A percentile compares a stretch with the other conserved stretches of the same genome.
Evolutionary conservation across 2,113 vertebrate genomes (phyloP).

Genomic region (Drymodes brunneopygia): DNA sequence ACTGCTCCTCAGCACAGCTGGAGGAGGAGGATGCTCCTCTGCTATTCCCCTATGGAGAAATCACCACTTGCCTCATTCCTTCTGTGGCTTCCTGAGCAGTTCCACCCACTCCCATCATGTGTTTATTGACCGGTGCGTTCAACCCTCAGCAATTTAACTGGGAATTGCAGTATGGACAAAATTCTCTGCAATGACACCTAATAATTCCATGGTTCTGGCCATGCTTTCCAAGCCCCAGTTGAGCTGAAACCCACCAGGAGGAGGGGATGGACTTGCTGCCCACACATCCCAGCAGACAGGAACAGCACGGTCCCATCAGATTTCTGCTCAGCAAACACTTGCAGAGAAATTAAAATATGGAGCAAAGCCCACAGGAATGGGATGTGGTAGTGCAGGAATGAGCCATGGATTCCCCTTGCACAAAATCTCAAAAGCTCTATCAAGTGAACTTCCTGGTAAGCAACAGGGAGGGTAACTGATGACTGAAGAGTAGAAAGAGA

Average conservation of each 20-base stretch:
- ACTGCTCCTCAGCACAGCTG: background rate
- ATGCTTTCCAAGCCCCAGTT: accelerated
- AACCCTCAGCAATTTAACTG: background rate
- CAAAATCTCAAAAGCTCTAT: background rate
- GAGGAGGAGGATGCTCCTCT: background rate
- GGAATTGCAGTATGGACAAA: background rate
- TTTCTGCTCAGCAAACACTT: background rate
- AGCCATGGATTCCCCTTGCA: background rate
- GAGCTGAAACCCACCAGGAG: background rate
- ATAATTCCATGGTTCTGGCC: background rate
- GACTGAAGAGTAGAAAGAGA: background rate
- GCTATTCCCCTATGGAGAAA: background rate
- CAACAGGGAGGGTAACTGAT: background rate
- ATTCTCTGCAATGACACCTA: background rate
- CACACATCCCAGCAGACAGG: background rate
- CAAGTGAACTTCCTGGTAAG: background rate
- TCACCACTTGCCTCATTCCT: background rate
- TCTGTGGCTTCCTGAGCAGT: background rate
- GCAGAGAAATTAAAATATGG: background rate
- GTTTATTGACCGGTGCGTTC: background rate
- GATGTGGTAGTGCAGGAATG: background rate
- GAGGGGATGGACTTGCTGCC: background rate
- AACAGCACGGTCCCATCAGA: background rate
- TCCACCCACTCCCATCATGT: background rate
- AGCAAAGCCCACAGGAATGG: background rate